These are phyloP conservation scores for Cenopis cana DNA, from an alignment of 2,888 invertebrate species.

Conservation along the genomic window DNA sequence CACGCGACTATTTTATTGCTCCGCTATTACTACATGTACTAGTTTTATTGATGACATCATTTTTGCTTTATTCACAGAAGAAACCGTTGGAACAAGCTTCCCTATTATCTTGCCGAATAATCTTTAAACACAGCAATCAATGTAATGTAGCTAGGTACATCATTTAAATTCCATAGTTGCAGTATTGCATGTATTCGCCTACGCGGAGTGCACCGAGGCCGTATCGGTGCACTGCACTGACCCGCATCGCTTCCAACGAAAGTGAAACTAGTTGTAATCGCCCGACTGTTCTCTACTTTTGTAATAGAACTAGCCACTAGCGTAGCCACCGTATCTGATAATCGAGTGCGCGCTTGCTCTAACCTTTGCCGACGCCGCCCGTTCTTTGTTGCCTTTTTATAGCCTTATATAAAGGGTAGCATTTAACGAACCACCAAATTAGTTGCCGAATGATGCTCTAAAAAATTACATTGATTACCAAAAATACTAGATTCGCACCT, in stretches of 20 bases:
- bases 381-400: conserved; percentile 33
- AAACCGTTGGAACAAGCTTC: conserved; percentile 17
- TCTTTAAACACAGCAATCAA: conserved; percentile 21
- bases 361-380: conserved; percentile 31
- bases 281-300: conserved; percentile 63
- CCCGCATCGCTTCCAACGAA: conserved; percentile 69
- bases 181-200: conserved; percentile 47
- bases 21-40: background rate
- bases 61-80: conserved; percentile 8
- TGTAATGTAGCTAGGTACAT: conserved; percentile 6
- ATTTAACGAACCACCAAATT: no score
- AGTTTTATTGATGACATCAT: conserved; percentile 13
- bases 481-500: no score
- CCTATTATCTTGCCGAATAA: conserved; percentile 32
- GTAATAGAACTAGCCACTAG: conserved; percentile 51
- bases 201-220: conserved; percentile 46
- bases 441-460: no score
- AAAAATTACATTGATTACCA: no score
- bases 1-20: conserved; percentile 47
- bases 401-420: no score
- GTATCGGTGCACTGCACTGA: conserved; percentile 65
- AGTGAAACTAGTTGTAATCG: conserved; percentile 75
- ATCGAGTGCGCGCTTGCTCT: conserved; percentile 45
- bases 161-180: conserved; percentile 44
- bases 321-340: conserved; percentile 46